Base-by-base conservation (phyloP, 1,140 invertebrate species). In the Musca vetustissima region DNA sequence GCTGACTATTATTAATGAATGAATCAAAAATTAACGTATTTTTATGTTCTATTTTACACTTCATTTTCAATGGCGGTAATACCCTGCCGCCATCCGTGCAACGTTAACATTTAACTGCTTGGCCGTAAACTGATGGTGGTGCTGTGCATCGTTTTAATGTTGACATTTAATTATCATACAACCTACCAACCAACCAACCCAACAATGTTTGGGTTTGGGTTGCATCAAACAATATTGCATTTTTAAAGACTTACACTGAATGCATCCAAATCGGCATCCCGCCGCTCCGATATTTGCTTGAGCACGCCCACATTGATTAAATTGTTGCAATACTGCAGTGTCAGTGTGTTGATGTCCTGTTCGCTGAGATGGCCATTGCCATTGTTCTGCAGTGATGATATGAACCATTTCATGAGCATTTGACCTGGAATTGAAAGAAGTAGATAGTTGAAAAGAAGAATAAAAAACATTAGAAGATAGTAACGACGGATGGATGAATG, bases 351-450 rank as follows among this genome's bases (percentile, higher is more conserved):
- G 57, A 94, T 82, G 74, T 95, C 93, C 75, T 90, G 88, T 65
- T 87, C 85, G 47, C 86, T 88, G 47, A 93, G 82, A 59, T 69
- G 61, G n/a, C 25, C 49, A 57, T 70, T 71, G 87, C 86, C 19
- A 91, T 79, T 75, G 36, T 88, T 76, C 88, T 88, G 70, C 89
- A 89, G 87, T n/a, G 91, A 89, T 15, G 92, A 93, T 65, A 92
- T 85, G 70, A 96, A 88, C 93, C 94, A 95, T 79, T 94, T 93
- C 57, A 95, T 85, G 72, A 97, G 85, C 90, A 95, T 94, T 84
- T 95, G 90, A 79, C 94, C 95, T 96, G 84, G 52, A 84, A 73
- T 21, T 25, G 4, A 32, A 59, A 59, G 43, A 71, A 64, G 36
- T 49, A 47, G n/a, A 70, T 22, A 15, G 15, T 21, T 53, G 69